Base-by-base conservation (phyloP, 1,140 invertebrate species). In the Pararge aegeria region DNA sequence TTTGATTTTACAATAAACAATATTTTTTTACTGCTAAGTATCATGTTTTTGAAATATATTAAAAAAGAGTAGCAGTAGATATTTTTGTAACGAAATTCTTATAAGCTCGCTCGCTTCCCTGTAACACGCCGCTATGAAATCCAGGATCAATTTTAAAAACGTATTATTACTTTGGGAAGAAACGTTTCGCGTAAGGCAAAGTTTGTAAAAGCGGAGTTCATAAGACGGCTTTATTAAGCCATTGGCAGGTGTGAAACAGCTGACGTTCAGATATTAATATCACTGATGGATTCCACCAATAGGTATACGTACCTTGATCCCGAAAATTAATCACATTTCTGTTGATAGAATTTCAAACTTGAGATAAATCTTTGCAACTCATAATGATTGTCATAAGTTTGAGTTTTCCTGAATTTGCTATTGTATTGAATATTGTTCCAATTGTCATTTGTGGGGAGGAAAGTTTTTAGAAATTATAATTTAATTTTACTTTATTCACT, bases 181-280 rank as follows among this genome's bases (percentile, higher is more conserved):
- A 55, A 37, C 54, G 30, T 58, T 74, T 65, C 57, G 55, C 19
- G 16, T 20, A 20, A 40, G 42, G 29, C 66, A 73, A 83, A 80
- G 62, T 82, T 78, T 80, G 70, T 82, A 80, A 80, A 75, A 78
- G 71, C 68, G 30, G 70, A 84, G 77, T 84, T 81, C 71, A 84
- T 80, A 81, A 81, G 75, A 71, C 73, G 58, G 70, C 76, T 81
- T 79, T 83, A 83, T 78, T 80, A 76, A 73, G 73, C 59, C 68
- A 85, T 79, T 75, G 68, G 62, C 76, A 79, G 80, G 80, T 85
- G 76, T 72, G 64, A 62, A 73, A 49, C 78, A 82, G 73, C 75
- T 81, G 82, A 70, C 76, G 72, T 71, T 75, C 59, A 27, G 72
- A 78, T 85, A 83, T 83, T 85, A 85, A 83, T 85, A 80, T 80